phyloP scores from a whole-genome alignment of 2,113 vertebrate genomes.

The Craseonycteris thonglongyai region DNA sequence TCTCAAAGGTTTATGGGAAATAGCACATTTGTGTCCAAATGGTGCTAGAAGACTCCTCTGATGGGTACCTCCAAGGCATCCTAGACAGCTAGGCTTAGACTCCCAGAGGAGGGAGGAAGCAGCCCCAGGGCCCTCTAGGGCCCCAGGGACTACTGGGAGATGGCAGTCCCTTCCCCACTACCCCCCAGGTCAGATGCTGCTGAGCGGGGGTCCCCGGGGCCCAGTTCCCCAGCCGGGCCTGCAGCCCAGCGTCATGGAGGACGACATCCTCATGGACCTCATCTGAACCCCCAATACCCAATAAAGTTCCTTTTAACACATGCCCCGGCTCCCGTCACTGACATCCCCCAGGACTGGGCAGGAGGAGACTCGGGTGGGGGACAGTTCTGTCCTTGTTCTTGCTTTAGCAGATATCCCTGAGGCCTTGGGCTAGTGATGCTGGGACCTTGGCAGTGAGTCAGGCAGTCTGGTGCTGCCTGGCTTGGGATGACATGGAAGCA shows the following conservation, averaged over 20 bases:
- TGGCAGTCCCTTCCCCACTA: constrained; percentile 56
- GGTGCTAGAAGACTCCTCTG: neutral
- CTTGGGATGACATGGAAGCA: neutral
- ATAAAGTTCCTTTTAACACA: constrained; percentile 73
- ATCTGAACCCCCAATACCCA: constrained; percentile 80
- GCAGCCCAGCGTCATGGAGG: constrained; percentile 90
- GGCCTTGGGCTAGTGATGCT: neutral
- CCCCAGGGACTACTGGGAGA: constrained; percentile 61
- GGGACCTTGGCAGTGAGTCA: neutral
- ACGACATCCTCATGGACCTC: constrained; percentile 92
- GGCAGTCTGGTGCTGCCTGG: constrained; percentile 18
- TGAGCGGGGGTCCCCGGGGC: constrained; percentile 86
- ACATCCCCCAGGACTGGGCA: constrained; percentile 59
- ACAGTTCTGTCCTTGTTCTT: neutral
- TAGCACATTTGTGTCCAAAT: neutral
- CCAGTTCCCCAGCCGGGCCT: constrained; percentile 86
- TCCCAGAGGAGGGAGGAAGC: neutral
- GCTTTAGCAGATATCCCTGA: neutral
- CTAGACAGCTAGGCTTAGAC: neutral
- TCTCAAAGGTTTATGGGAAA: neutral
- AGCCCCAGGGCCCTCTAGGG: constrained; percentile 29
- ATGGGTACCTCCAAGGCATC: neutral
- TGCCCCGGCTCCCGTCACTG: constrained; percentile 72
- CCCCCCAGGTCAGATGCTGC: constrained; percentile 89
- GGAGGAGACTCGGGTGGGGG: constrained; percentile 9